Conservation (phyloP, 2,113 vertebrate genomes). For the Garra rufa region DNA sequence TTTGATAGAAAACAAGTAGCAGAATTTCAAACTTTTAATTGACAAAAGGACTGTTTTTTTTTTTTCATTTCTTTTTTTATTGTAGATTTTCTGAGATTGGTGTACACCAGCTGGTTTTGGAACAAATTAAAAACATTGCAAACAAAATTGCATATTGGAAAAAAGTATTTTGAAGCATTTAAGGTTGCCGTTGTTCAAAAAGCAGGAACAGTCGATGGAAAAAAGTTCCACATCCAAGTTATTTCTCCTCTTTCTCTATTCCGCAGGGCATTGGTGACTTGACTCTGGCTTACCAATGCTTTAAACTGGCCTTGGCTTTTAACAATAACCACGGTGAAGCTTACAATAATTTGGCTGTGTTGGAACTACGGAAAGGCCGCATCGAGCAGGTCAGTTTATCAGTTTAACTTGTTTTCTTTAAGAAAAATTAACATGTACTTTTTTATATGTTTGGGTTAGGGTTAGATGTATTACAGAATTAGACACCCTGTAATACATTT, state of each 20-base stretch:
- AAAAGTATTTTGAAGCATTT: neutral
- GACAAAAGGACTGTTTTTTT: no score
- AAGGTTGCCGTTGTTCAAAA: neutral
- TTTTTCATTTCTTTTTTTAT: neutral
- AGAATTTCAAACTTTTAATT: no score
- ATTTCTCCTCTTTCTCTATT: conserved; percentile 26
- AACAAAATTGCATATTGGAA: neutral
- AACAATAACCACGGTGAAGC: conserved; percentile 92
- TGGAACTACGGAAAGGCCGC: conserved; percentile 90
- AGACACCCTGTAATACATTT: no score
- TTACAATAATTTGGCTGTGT: conserved; percentile 94
- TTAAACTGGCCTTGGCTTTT: conserved; percentile 87
- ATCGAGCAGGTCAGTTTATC: conserved; percentile 88
- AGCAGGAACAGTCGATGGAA: neutral
- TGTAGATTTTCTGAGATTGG: neutral
- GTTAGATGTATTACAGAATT: no score
- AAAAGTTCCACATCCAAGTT: neutral
- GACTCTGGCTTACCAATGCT: conserved; percentile 91
- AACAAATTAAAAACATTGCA: neutral
- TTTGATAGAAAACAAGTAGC: no score
- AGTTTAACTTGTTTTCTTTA: neutral
- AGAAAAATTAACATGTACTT: neutral
- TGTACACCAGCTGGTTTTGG: neutral
- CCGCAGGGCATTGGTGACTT: conserved; percentile 89
- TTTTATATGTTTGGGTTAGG: neutral